A percentile compares a stretch with the other conserved stretches of the same genome.
These are phyloP conservation scores for Ariopsis seemanni DNA, from an alignment of 2,113 vertebrate species.

Conservation along the genomic window DNA sequence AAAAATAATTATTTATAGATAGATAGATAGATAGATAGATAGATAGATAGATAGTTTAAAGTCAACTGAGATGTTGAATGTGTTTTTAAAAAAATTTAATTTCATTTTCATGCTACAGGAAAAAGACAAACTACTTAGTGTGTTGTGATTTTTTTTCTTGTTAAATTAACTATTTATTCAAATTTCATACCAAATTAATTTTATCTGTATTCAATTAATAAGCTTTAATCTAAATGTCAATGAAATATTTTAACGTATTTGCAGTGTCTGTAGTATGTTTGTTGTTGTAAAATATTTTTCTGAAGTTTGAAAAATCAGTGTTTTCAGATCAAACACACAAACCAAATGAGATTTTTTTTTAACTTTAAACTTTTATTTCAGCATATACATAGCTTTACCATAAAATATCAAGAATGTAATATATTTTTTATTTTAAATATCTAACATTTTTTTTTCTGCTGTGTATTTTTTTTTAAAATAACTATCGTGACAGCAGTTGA, in stretches of 20 bases:
- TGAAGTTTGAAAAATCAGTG: not conserved
- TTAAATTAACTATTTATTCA: not conserved
- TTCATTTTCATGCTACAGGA: not conserved
- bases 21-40: too few species aligned
- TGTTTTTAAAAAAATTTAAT: not conserved
- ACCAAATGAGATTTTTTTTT: not conserved
- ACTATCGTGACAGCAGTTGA: slow-evolving; percentile 17
- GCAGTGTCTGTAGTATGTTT: not conserved
- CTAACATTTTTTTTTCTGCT: slow-evolving; percentile 13
- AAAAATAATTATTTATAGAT: not conserved
- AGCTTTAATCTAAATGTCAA: not conserved
- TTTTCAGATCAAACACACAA: slow-evolving; percentile 2
- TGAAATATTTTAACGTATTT: not conserved
- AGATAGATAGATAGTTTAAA: not conserved
- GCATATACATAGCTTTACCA: slow-evolving; percentile 35
- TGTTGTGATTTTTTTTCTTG: not conserved
- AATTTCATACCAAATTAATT: not conserved
- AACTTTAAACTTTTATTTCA: slow-evolving; percentile 41
- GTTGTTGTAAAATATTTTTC: not conserved
- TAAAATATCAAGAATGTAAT: slow-evolving; percentile 35
- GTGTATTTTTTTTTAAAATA: slow-evolving; percentile 20
- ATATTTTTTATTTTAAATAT: not conserved
- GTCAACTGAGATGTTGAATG: not conserved
- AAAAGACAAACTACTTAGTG: too few species aligned
- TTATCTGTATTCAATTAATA: not conserved